Base-by-base conservation (phyloP, 2,113 vertebrate species). In the Rhynchopsitta pachyrhyncha region DNA sequence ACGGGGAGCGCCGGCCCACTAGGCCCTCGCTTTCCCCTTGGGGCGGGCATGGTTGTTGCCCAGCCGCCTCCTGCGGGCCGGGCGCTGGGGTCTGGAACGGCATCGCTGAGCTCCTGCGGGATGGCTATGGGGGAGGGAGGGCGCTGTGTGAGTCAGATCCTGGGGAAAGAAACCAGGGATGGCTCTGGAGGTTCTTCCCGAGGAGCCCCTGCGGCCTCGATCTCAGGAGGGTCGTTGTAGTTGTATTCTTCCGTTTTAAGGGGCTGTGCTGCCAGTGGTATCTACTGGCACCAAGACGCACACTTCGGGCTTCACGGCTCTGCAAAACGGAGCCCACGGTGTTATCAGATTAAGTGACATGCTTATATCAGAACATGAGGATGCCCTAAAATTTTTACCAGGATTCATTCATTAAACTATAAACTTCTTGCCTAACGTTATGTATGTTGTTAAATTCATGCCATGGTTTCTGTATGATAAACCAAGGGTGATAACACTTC, bases 291-390 rank as follows among this genome's bases (percentile, higher is more conserved):
- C 4, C 24, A 14, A n/a, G 42, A 29, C 13, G 2, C 1, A 5
- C 10, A 0, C 14, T 5, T 7, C 0, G 28, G 44, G 18, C 1
- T 19, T 29, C 0, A 0, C 19, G 10, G 31, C 10, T 50, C 53
- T 41, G 68, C 18, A 37, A 7, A 63, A 7, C 2, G 1, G 11
- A 19, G 22, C n/a, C n/a, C 8, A 0, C 5, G 1, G 29, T 46
- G 23, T 8, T 22, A n/a, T 27, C 28, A 4, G 24, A 3, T 20
- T 3, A 4, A 24, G 14, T 7, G 23, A 23, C 5, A 14, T 7
- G 22, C n/a, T 50, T 35, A 3, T 44, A 20, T 7, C 41, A 74
- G 31, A 41, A 49, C 25, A 1, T 5, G 39, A 52, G 31, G 16
- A 7, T 53, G 42, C 39, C 28, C 15, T 10, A 18, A 35, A 5